Base-by-base conservation (phyloP, 2,113 vertebrate genomes). In the Takifugu flavidus region DNA sequence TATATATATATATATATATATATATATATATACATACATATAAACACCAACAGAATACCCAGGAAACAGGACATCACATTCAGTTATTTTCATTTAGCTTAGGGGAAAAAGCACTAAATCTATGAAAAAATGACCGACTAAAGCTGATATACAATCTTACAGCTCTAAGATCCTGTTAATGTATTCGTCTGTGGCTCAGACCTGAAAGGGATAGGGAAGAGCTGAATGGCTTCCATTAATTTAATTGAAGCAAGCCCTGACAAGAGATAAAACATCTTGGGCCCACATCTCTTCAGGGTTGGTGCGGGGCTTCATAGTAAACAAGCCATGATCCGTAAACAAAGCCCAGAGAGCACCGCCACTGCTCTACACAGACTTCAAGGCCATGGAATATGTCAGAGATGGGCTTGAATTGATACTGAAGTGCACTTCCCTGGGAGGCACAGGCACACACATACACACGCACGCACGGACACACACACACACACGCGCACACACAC, bases 171-270 rank as follows among this genome's bases (percentile, higher is more conserved):
- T 97, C 93, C 94, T 95, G 95, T 97, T 97, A 98, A 98, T 97
- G 94, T 95, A 97, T 97, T 97, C 20, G 45, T 47, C 91, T 88
- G 89, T 86, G 76, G 87, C 90, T 84, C 84, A 86, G 90, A 90
- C 79, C 93, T 98, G 93, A 97, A 95, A 96, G 91, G 89, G 91
- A 92, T 76, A 70, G 68, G 57, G 20, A 78, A 70, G 64, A 90
- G 86, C 92, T 98, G 95, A 98, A 96, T 96, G 93, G 92, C 94
- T 96, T 88, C 95, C 96, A 99, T 99, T 99, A 98, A 98, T 98
- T 98, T 99, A 98, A 99, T 99, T 98, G 96, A 96, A 95, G 94
- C 86, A 71, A 79, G 93, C 92, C 91, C 91, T 90, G 93, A 94
- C 95, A 93, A 94, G 93, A 98, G 94, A 97, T 96, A 96, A 98